phyloP scores from a whole-genome alignment of 2,888 invertebrate species.

The Orthosia cruda region DNA sequence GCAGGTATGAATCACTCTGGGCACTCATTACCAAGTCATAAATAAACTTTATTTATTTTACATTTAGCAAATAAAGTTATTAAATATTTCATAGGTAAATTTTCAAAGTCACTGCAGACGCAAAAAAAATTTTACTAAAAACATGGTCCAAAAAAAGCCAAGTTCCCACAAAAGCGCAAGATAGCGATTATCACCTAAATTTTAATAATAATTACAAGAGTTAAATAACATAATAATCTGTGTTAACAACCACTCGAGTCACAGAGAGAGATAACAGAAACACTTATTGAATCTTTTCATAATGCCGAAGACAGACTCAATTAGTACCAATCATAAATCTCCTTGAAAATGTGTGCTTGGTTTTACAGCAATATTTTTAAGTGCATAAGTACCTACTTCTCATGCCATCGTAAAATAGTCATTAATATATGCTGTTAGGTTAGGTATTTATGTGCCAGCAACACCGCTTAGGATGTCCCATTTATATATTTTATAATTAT shows the following conservation, averaged over 20 bases:
- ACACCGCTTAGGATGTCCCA: conserved; percentile 13
- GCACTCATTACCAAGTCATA: conserved; percentile 13
- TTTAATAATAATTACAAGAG: neutral
- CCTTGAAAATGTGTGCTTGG: conserved; percentile 23
- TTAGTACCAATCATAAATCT: conserved; percentile 12
- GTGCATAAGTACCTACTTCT: neutral
- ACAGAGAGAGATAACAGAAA: neutral
- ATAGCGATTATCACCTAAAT: neutral
- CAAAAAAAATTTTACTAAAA: neutral
- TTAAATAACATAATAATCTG: conserved; percentile 12
- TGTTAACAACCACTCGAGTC: neutral
- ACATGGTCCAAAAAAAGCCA: neutral
- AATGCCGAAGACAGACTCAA: neutral
- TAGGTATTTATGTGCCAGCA: conserved; percentile 10
- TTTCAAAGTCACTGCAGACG: neutral
- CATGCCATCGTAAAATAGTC: conserved; percentile 25
- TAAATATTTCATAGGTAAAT: neutral
- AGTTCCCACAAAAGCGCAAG: neutral
- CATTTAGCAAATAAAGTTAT: neutral
- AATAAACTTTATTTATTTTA: neutral
- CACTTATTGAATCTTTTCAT: conserved; percentile 3
- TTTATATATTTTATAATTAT: conserved; percentile 45
- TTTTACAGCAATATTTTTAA: conserved; percentile 18
- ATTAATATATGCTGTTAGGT: conserved; percentile 15
- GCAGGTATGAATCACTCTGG: conserved; percentile 90